A percentile compares a stretch with the other conserved stretches of the same genome.
Evolutionary conservation across 2,797 vertebrate species (phyloP).

Genomic region (Schizothorax lantsangensis): DNA sequence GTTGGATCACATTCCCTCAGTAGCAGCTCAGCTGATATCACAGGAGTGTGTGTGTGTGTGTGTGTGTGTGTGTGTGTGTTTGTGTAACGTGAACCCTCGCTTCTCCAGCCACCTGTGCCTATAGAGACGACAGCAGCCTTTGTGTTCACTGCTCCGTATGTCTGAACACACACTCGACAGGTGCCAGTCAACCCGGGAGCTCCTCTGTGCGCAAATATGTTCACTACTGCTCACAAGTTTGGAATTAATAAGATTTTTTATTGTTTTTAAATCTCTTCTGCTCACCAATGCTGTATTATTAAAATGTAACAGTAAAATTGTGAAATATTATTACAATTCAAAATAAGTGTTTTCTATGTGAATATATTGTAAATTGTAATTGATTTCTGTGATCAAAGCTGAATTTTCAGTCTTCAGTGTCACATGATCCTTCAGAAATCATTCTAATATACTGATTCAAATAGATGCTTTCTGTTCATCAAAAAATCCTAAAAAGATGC

Average conservation of each 20-base stretch:
- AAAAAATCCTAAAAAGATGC: neutral
- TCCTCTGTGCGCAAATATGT: neutral
- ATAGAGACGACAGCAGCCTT: constrained; percentile 76
- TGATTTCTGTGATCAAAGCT: neutral
- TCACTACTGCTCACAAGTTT: neutral
- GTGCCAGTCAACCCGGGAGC: constrained; percentile 65
- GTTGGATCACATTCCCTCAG: constrained; percentile 26
- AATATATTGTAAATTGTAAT: neutral
- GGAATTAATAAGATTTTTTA: neutral
- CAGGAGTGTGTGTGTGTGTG: constrained; percentile 36
- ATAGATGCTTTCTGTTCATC: neutral
- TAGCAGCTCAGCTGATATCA: constrained; percentile 52
- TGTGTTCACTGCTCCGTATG: constrained; percentile 70
- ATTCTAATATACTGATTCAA: neutral
- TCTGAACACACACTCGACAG: constrained; percentile 78
- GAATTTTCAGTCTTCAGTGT: neutral
- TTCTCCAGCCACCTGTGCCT: constrained; percentile 79
- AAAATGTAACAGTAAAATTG: neutral
- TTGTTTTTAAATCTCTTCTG: neutral
- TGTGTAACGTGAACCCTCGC: constrained; percentile 62
- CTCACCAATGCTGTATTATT: neutral
- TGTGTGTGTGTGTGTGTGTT: constrained; percentile 45
- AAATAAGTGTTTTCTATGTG: too few species aligned
- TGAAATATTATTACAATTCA: neutral
- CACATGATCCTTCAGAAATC: constrained; percentile 6